These are phyloP conservation scores for Falco novaeseelandiae DNA, from an alignment of 2,797 vertebrate species.

Conservation along the genomic window DNA sequence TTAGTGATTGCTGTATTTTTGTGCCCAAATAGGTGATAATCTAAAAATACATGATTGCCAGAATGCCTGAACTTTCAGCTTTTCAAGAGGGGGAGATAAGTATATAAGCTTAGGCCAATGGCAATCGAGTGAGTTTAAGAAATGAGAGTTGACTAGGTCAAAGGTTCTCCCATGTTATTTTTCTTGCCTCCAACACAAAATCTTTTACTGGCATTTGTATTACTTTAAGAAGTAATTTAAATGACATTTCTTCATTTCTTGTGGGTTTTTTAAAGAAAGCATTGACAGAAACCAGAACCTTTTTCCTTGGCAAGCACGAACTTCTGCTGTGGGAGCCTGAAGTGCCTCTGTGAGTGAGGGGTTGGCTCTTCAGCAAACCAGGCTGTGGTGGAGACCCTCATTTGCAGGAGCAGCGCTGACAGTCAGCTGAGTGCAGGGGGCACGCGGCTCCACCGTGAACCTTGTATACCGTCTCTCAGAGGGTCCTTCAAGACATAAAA, in stretches of 20 bases:
- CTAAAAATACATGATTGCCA: not conserved
- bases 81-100: not conserved
- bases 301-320: not conserved
- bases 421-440: accelerated
- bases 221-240: not conserved
- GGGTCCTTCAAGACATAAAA: not conserved
- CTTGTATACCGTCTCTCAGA: not conserved
- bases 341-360: not conserved
- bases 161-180: not conserved
- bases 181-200: not conserved
- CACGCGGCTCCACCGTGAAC: accelerated
- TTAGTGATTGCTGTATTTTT: not conserved
- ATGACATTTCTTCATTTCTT: not conserved
- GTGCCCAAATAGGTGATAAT: not conserved
- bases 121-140: not conserved
- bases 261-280: not conserved
- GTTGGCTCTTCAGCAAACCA: not conserved
- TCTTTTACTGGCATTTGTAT: not conserved
- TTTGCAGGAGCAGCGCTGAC: not conserved
- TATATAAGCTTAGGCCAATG: not conserved
- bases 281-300: not conserved
- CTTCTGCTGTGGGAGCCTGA: not conserved
- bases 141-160: not conserved
- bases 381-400: accelerated
- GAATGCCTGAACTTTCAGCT: not conserved